Conservation (phyloP, 2,888 invertebrate genomes). For the Diarsia dahlii region DNA sequence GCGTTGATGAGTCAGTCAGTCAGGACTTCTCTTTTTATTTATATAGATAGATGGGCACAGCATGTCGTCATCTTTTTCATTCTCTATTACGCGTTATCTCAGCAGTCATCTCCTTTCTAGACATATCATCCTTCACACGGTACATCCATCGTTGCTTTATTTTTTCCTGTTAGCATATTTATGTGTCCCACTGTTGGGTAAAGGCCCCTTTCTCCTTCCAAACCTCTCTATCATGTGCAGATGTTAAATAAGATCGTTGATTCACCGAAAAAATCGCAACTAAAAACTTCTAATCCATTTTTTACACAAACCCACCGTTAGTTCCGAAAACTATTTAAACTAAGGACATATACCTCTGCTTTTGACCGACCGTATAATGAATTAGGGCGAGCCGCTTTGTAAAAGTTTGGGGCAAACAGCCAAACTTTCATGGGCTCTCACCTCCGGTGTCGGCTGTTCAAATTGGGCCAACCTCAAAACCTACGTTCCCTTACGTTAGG, state of each 20-base stretch:
- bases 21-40: too few relatives aligned
- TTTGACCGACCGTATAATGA: conserved; percentile 61
- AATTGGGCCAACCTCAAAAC: conserved; percentile 59
- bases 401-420: conserved; percentile 62
- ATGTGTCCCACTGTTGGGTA: too few relatives aligned
- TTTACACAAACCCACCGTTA: conserved; percentile 13
- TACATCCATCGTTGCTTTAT: neutral
- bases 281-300: conserved; percentile 39
- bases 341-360: conserved; percentile 42
- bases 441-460: conserved; percentile 47
- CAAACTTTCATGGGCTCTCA: conserved; percentile 59
- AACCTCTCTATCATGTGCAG: too few relatives aligned
- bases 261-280: neutral
- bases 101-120: neutral
- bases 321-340: conserved; percentile 64
- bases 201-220: too few relatives aligned
- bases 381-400: conserved; percentile 59
- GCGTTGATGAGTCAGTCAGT: too few relatives aligned
- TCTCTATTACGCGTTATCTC: neutral
- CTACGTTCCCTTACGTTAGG: conserved; percentile 32
- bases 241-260: too few relatives aligned
- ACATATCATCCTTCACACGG: neutral
- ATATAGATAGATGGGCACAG: too few relatives aligned
- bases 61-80: too few relatives aligned
- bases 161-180: neutral